Conservation (phyloP, 2,888 invertebrate genomes). For the Apodemia hepburni region DNA sequence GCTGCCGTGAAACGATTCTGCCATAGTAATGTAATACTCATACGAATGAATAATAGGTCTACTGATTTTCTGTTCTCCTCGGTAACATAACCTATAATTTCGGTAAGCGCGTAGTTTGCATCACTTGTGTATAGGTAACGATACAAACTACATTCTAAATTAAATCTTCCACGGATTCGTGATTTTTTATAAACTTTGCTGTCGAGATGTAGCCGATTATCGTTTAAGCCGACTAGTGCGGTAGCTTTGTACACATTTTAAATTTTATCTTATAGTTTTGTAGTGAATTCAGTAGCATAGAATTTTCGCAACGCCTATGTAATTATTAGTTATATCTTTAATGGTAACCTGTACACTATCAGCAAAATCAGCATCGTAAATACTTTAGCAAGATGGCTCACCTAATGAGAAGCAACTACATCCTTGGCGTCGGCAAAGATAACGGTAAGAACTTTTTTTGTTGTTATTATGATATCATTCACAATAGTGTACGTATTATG, state of each 20-base stretch:
- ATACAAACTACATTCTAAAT: conserved; percentile 51
- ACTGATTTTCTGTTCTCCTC: conserved; percentile 45
- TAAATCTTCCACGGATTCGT: conserved; percentile 48
- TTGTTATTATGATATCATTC: neutral
- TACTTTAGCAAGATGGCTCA: conserved; percentile 54
- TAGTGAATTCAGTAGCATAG: conserved; percentile 31
- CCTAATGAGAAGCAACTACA: conserved; percentile 62
- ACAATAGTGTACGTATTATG: too few relatives aligned
- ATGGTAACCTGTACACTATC: conserved; percentile 48
- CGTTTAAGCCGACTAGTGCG: conserved; percentile 65
- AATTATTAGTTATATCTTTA: conserved; percentile 37
- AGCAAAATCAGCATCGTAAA: conserved; percentile 68
- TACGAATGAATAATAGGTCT: conserved; percentile 38
- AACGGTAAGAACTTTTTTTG: conserved; percentile 45
- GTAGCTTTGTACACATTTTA: conserved; percentile 44
- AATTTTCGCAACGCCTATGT: conserved; percentile 43
- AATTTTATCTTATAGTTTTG: conserved; percentile 33
- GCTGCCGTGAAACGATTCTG: too few relatives aligned
- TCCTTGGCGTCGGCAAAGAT: conserved; percentile 61
- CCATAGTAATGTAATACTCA: neutral
- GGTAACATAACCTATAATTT: conserved; percentile 65
- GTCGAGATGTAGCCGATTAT: conserved; percentile 72
- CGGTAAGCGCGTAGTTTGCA: conserved; percentile 60
- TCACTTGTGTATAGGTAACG: conserved; percentile 61
- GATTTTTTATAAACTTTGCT: conserved; percentile 40